Conservation (phyloP, 2,113 vertebrate genomes). For the Spilogale gracilis region DNA sequence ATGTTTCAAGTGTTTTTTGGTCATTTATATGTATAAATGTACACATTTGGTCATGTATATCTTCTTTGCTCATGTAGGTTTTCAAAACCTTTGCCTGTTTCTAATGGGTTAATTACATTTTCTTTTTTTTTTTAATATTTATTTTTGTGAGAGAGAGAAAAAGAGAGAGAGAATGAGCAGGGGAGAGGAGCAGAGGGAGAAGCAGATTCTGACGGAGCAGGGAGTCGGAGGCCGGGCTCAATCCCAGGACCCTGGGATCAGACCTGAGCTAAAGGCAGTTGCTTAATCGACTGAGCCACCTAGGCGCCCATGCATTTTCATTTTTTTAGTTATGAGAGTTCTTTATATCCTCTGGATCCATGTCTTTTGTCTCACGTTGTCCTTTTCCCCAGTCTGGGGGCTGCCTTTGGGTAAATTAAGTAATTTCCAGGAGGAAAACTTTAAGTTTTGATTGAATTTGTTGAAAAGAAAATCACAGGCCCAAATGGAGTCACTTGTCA, state of each 20-base stretch:
- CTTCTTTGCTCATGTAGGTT: not conserved
- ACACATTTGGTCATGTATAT: not conserved
- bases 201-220: no score
- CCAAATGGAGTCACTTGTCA: not conserved
- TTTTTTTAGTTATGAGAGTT: not conserved
- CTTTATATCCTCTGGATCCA: not conserved
- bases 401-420: not conserved
- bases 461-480: not conserved
- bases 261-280: no score
- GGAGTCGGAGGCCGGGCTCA: rapidly evolving
- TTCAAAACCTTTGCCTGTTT: not conserved
- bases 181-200: no score
- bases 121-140: no score
- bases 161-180: no score
- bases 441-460: not conserved
- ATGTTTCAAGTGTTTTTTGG: not conserved
- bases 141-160: no score
- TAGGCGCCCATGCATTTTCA: not conserved
- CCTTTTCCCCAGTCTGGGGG: not conserved
- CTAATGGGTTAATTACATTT: not conserved
- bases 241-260: no score
- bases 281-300: no score
- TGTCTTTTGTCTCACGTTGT: not conserved
- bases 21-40: not conserved
- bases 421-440: not conserved